Conservation (phyloP, 2,888 invertebrate species). For the Parnassius orleans region DNA sequence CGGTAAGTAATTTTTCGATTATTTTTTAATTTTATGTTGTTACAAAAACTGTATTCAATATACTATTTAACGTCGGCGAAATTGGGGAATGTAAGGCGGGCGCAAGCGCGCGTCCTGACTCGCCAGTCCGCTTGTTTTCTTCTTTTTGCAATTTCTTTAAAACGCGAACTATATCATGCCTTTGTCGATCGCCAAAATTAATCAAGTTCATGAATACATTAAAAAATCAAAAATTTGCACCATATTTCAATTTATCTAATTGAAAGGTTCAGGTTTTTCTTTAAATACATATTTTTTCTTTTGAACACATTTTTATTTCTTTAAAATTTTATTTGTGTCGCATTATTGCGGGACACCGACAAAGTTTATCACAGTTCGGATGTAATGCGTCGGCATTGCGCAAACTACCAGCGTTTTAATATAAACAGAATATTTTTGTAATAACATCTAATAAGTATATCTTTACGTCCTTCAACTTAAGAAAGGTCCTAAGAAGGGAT, state of each 20-base stretch:
- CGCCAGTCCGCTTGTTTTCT: slow-evolving; percentile 59
- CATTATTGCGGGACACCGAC: slow-evolving; percentile 61
- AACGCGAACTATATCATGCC: slow-evolving; percentile 44
- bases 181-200: slow-evolving; percentile 20
- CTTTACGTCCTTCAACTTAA: too few species aligned
- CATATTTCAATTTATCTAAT: too few species aligned
- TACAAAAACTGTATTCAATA: slow-evolving; percentile 36
- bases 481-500: too few species aligned
- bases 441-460: not conserved
- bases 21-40: slow-evolving; percentile 27
- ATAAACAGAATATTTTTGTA: slow-evolving; percentile 3
- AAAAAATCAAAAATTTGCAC: too few species aligned
- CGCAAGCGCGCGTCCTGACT: slow-evolving; percentile 46
- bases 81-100: slow-evolving; percentile 53
- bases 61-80: slow-evolving; percentile 44
- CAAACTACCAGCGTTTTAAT: slow-evolving; percentile 54
- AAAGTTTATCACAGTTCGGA: slow-evolving; percentile 75
- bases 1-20: slow-evolving; percentile 52
- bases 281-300: too few species aligned
- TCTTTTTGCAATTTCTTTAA: slow-evolving; percentile 72
- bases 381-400: slow-evolving; percentile 72
- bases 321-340: slow-evolving; percentile 11
- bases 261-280: too few species aligned
- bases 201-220: too few species aligned
- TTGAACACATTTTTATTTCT: too few species aligned